Base-by-base conservation (phyloP, 2,797 vertebrate genomes). In the Anas bahamensis region DNA sequence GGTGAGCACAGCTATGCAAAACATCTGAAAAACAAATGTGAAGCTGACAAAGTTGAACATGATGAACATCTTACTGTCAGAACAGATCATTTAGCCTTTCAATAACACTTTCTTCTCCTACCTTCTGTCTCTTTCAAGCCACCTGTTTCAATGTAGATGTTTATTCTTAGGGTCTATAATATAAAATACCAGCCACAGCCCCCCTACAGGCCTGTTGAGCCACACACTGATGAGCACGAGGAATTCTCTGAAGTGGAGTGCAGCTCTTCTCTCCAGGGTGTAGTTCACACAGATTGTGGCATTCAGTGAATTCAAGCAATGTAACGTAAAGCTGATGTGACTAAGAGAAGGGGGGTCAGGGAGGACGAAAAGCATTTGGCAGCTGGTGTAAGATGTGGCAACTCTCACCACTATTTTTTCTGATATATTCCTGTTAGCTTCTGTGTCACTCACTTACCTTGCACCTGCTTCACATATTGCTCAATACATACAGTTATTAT, bases 1-100 rank as follows among this genome's bases (percentile, higher is more conserved):
- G 99, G 99, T 99, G 93, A 97, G 97, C 95, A 69, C 23, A 60
- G 74, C 41, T 89, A 84, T 81, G 73, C 56, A 46, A 86, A 77
- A 78, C 60, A 78, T 86, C 31, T 83, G 57, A 90, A 91, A 88
- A 91, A 68, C 55, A 93, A 81, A 57, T 69, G 2, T 86, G 72
- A 95, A 91, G 68, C 86, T 93, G 88, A 86, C 81, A 63, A 1
- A 75, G 24, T 73, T 94, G 88, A 80, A 76, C 31, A 31, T 72
- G 75, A 90, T 85, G 66, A 95, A 86, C 63, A 74, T 39, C 63
- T 55, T 90, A 91, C 81, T 93, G 93, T 94, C 93, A 88, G 72
- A 91, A 93, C 59, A 89, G 44, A 89, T 94, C 52, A 55, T 93
- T 75, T 87, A 85, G 56, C 68, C 57, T 91, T 95, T 90, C 89